Evolutionary conservation across 2,797 vertebrate genomes (phyloP), one percentile per base, ranked within the genome.

Genomic region (Cynopterus sphinx): DNA sequence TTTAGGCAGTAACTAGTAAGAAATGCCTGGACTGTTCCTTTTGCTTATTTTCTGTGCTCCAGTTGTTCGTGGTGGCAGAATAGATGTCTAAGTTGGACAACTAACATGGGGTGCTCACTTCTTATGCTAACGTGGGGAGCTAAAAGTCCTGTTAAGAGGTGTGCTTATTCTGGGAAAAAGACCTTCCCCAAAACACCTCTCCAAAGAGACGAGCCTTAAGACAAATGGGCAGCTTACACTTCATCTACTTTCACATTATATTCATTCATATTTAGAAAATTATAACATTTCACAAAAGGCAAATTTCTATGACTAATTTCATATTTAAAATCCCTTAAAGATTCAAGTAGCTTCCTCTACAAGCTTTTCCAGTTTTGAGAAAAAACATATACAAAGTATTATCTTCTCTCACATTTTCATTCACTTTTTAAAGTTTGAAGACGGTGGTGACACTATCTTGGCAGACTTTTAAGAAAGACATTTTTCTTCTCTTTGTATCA

Each of bases 301-400:
- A 65, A 83, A 87, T 87, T 90, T 94, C 49, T 68, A 43, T 63
- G 33, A 87, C 16, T 43, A 24, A 91, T 91, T 96, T 75, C 28
- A 78, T 67, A 91, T 97, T 95, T 91, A 53, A 95, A 94, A 90
- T 67, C 2, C 89, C 28, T 82, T 75, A 67, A 59, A 70, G 26
- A 33, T 96, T 93, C 74, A 90, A 39, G 65, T 73, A 89, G 70
- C 70, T 92, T 93, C 19, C 87, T 91, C 0, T 53, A 91, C 28
- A 67, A 93, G 73, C 3, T 70, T 5, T 95, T 74, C 55, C 46
- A 96, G 84, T 82, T 46, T 46, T 5, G 70, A 73, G 33, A 53
- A 95, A 94, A 68, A 65, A 2, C 21, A 63, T 68, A 93, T 53
- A 12, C 51, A 67, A 17, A 93, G 19, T 43, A 43, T 74, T 51